Evolutionary conservation across 1,140 invertebrate species (phyloP), one percentile per base, ranked within the genome.

Genomic region (Conus betulinus): DNA sequence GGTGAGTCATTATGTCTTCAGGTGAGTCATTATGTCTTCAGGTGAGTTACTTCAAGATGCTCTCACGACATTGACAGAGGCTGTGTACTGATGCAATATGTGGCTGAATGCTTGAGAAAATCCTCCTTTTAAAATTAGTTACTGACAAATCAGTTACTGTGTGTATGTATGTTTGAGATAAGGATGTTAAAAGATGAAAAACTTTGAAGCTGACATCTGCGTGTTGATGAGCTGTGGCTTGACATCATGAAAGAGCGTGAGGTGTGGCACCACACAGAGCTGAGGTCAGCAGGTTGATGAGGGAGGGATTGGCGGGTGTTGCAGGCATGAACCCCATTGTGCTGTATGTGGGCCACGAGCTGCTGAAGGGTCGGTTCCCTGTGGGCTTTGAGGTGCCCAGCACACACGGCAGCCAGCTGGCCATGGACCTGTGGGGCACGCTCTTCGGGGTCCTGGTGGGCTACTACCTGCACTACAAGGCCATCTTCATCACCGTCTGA

Each of bases 311-410:
- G 20, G 11, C 13, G 60, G 11, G 71, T 74, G n/a, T 74, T 92
- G 13, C 91, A 96, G 98, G 98, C 55, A 98, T 98, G 97, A 99
- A 99, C 95, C 96, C 98, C 8, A 97, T 99, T 27, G 95, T 98
- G 5, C 95, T 99, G 90, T 99, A 99, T 94, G 95, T 98, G 23
- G 98, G 98, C 0, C 98, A 98, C 93, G 96, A 96, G 23, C 90
- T 99, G 0, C 97, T 97, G 89, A 96, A 96, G 67, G 96, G 97
- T 90, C 96, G 98, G 91, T 97, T 98, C 85, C 95, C 98, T 97
- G 0, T 98, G 17, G 92, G 97, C 95, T 97, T 97, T 91, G 95
- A 94, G 17, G 93, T 97, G 85, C 88, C 91, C 11, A 71, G 93
- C 8, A 98, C 97, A 0, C 98, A 99, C 93, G 96, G 96, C 8